phyloP scores from a whole-genome alignment of 2,113 vertebrate species.

The Caloenas nicobarica region DNA sequence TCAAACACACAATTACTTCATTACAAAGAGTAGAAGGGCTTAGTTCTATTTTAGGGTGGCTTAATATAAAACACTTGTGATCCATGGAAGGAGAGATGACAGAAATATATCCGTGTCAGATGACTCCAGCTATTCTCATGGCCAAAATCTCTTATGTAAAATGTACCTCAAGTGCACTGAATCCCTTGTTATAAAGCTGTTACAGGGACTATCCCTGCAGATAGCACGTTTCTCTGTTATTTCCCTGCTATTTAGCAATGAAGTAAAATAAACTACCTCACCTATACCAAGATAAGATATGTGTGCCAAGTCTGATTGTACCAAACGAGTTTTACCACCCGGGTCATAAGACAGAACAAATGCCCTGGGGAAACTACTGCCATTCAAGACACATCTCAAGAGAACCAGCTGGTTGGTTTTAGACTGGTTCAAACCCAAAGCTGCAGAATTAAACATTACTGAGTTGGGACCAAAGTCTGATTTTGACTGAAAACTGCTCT shows the following conservation, averaged over 20 bases:
- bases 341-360: background rate
- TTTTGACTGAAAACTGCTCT: background rate
- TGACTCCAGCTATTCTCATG: conserved; percentile 51
- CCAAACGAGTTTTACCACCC: fast-evolving
- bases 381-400: background rate
- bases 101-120: conserved; percentile 71
- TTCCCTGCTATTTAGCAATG: background rate
- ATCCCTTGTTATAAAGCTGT: background rate
- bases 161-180: conserved; percentile 43
- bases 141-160: conserved; percentile 71
- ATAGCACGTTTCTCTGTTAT: background rate
- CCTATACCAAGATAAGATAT: background rate
- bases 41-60: conserved; percentile 69
- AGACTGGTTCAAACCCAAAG: background rate
- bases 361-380: background rate
- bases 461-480: background rate
- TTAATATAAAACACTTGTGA: conserved; percentile 76
- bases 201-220: background rate
- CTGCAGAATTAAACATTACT: background rate
- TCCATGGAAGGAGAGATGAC: conserved; percentile 68
- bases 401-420: conserved; percentile 11
- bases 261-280: background rate
- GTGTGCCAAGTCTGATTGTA: background rate
- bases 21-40: conserved; percentile 68
- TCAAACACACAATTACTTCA: conserved; percentile 68